Conservation (phyloP, 2,888 invertebrate species). For the Apamea crenata region DNA sequence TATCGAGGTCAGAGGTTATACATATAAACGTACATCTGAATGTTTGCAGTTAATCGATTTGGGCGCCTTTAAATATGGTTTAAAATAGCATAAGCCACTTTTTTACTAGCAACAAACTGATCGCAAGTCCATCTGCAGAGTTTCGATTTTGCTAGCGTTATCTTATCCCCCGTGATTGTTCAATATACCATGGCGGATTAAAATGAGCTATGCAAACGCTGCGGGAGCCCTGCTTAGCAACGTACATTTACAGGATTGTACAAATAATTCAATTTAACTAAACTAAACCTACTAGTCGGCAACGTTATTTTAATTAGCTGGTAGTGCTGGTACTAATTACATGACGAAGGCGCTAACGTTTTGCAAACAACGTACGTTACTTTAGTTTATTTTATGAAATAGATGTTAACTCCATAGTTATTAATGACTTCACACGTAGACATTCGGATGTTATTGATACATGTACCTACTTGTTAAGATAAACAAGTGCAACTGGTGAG, state of each 20-base stretch:
- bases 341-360: slow-evolving; percentile 43
- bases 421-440: slow-evolving; percentile 49
- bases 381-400: slow-evolving; percentile 43
- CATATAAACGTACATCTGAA: slow-evolving; percentile 21
- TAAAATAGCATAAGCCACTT: background rate
- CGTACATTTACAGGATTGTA: slow-evolving; percentile 1
- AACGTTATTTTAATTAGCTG: slow-evolving; percentile 48
- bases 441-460: slow-evolving; percentile 53
- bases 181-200: slow-evolving; percentile 25
- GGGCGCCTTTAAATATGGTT: background rate
- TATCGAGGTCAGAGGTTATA: slow-evolving; percentile 38
- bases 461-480: slow-evolving; percentile 30
- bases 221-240: background rate
- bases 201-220: slow-evolving; percentile 24
- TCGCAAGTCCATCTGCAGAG: background rate
- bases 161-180: slow-evolving; percentile 41
- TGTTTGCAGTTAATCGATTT: slow-evolving; percentile 28
- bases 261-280: slow-evolving; percentile 22
- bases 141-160: slow-evolving; percentile 35
- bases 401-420: slow-evolving; percentile 34
- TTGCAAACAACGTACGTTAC: slow-evolving; percentile 54
- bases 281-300: slow-evolving; percentile 20
- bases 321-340: slow-evolving; percentile 48
- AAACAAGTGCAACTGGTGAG: slow-evolving; percentile 48
- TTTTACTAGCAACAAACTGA: slow-evolving; percentile 28